phyloP scores from a whole-genome alignment of 2,113 vertebrate genomes.

The Alethe castanea region DNA sequence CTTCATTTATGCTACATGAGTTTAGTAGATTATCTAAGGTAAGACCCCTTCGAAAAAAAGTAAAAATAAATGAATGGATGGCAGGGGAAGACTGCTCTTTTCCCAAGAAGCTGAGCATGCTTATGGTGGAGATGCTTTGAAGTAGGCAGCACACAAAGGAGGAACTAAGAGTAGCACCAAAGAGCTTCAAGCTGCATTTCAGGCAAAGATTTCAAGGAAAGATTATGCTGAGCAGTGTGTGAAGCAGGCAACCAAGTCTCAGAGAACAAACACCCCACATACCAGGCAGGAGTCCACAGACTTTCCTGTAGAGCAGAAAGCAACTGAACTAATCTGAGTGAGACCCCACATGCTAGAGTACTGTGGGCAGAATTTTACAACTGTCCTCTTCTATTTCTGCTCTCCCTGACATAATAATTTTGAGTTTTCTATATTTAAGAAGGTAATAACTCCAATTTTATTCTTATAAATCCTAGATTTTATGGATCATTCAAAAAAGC shows the following conservation, averaged over 20 bases:
- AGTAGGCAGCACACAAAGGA: neutral
- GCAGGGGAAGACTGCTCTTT: neutral
- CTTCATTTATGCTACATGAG: neutral
- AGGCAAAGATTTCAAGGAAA: neutral
- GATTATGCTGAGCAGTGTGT: neutral
- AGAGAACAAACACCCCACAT: neutral
- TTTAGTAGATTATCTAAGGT: neutral
- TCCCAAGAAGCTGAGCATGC: neutral
- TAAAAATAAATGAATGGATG: neutral
- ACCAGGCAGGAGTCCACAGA: neutral
- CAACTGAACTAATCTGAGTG: neutral
- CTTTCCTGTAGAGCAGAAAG: neutral
- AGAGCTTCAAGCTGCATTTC: neutral
- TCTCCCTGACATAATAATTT: neutral
- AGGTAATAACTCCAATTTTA: neutral
- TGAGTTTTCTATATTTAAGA: neutral
- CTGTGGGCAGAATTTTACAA: neutral
- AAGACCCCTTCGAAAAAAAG: neutral
- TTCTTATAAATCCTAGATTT: neutral
- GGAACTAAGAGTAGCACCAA: neutral
- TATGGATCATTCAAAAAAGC: neutral
- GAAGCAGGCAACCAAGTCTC: neutral
- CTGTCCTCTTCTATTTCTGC: neutral
- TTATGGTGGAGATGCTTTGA: neutral
- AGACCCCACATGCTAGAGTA: neutral